phyloP scores from a whole-genome alignment of 92 coral and sea anemone species.

The Epizoanthus fatuus region DNA sequence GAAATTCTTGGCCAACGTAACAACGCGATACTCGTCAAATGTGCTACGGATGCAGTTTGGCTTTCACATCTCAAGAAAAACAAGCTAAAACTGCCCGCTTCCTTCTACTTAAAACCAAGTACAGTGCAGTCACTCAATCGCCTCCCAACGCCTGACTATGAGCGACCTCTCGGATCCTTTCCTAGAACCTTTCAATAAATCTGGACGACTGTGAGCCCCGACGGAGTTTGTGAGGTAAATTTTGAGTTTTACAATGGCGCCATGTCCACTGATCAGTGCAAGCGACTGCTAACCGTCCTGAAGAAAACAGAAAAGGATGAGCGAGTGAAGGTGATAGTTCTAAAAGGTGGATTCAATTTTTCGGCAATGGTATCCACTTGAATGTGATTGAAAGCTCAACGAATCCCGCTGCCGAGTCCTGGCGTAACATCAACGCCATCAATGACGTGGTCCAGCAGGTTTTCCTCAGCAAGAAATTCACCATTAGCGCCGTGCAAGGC shows the following conservation, averaged over 20 bases:
- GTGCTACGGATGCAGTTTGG: slow-evolving; percentile 80
- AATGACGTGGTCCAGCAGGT: slow-evolving; percentile 76
- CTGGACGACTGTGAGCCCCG: slow-evolving; percentile 79
- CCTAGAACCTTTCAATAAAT: slow-evolving; percentile 75
- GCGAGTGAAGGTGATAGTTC: slow-evolving; percentile 69
- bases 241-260: slow-evolving; percentile 88
- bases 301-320: slow-evolving; percentile 65
- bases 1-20: slow-evolving; percentile 76
- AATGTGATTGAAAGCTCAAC: slow-evolving; percentile 66
- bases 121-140: background rate
- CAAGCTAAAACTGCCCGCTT: slow-evolving; percentile 83
- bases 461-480: slow-evolving; percentile 76
- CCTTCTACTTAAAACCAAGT: slow-evolving; percentile 58
- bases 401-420: slow-evolving; percentile 74
- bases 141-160: slow-evolving; percentile 22
- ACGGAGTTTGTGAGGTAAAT: slow-evolving; percentile 82
- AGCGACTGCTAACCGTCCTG: slow-evolving; percentile 60
- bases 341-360: slow-evolving; percentile 81
- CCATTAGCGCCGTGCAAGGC: slow-evolving; percentile 79
- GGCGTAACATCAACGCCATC: slow-evolving; percentile 85
- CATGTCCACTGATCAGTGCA: slow-evolving; percentile 81
- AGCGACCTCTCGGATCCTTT: slow-evolving; percentile 40
- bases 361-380: slow-evolving; percentile 91
- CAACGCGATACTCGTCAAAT: slow-evolving; percentile 77
- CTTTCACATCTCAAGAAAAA: slow-evolving; percentile 78